Conservation (phyloP, 2,797 vertebrate genomes). For the Lutjanus campechanus region DNA sequence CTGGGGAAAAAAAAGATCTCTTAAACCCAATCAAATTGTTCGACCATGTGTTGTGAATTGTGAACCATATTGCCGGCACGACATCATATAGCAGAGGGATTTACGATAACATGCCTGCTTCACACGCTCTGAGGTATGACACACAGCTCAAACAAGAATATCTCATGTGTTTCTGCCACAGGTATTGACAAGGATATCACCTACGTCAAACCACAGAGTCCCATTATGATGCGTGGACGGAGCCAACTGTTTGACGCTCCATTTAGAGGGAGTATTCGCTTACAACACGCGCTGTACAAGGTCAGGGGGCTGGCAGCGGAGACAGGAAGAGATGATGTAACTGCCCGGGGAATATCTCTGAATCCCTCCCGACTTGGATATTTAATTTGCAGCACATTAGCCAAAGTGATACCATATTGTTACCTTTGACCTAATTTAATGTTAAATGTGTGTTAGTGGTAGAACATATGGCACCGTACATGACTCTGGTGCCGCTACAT, state of each 20-base stretch:
- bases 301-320: slow-evolving; percentile 71
- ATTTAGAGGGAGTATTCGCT: slow-evolving; percentile 70
- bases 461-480: slow-evolving; percentile 55
- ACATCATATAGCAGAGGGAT: slow-evolving; percentile 43
- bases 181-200: slow-evolving; percentile 59
- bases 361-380: slow-evolving; percentile 71
- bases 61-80: slow-evolving; percentile 51
- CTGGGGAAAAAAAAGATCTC: not conserved
- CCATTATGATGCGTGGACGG: slow-evolving; percentile 42
- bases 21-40: slow-evolving; percentile 42
- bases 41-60: slow-evolving; percentile 19
- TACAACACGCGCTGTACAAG: slow-evolving; percentile 62
- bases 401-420: slow-evolving; percentile 78
- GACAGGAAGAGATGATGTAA: slow-evolving; percentile 80
- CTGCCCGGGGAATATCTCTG: slow-evolving; percentile 70
- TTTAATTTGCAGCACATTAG: slow-evolving; percentile 77
- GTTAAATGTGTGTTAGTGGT: slow-evolving; percentile 48
- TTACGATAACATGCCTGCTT: slow-evolving; percentile 47
- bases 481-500: slow-evolving; percentile 32
- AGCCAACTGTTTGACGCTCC: slow-evolving; percentile 50
- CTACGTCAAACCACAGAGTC: slow-evolving; percentile 55
- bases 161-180: slow-evolving; percentile 43
- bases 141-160: slow-evolving; percentile 20
- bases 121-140: slow-evolving; percentile 25
- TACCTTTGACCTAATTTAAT: slow-evolving; percentile 71